Base-by-base conservation (phyloP, 1,140 invertebrate species). In the Latrodectus geometricus region DNA sequence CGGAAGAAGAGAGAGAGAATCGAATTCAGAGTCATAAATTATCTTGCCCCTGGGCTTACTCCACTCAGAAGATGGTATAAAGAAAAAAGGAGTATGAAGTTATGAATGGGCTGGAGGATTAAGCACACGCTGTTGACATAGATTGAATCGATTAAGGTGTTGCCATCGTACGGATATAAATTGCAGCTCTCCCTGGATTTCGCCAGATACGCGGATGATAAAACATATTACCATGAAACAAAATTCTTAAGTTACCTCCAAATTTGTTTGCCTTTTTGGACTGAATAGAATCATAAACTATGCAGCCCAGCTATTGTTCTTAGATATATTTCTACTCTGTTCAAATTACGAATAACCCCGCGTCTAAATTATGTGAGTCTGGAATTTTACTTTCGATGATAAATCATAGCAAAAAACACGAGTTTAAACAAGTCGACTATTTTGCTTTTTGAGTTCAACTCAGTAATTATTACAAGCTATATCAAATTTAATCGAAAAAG, bases 101-200 rank as follows among this genome's bases (percentile, higher is more conserved):
- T 83, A 83, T 73, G 80, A 83, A 83, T 73, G 72, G 72, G 70
- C 48, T 15, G 66, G 0, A 11, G 70, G 80, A 74, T 83, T 83
- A 83, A 74, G 75, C 23, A 61, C 21, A 12, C 75, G 75, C 68
- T n/a, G 68, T 69, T 69, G 68, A 69, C 68, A 69, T 69, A n/a
- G 68, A 69, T 69, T 69, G 68, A 21, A 69, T 69, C 68, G 68
- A 69, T 69, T 69, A 69, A 69, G 68, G 68, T 69, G 68, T 69
- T 69, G 68, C 68, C 68, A 69, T 11, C 9, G 21, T 21, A 21
- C 68, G 68, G 4, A 69, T 23, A 23, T 69, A 69, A 69, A 69
- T n/a, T 69, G n/a, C 21, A 8, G 68, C 68, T 69, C 21, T 61
- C 17, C 54, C 9, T 8, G 68, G 21, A 69, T 69, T 21, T 20